Evolutionary conservation across 2,113 vertebrate species (phyloP), one percentile per base, ranked within the genome.

Genomic region (Ceratotherium simum): DNA sequence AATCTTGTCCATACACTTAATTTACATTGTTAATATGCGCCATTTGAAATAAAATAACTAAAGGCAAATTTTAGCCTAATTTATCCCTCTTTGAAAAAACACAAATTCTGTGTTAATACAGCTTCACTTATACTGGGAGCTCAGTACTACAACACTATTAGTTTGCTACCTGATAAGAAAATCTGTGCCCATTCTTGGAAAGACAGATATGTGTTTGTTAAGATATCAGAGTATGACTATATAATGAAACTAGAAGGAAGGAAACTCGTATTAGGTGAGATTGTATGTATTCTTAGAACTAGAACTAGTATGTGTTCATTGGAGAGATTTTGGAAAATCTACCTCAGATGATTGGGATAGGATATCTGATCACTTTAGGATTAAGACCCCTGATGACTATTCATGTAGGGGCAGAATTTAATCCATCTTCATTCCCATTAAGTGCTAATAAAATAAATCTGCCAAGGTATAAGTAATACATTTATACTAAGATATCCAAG

Each of bases 21-120:
- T 82, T 82, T 88, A 51, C 27, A n/a, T 91, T 85, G 64, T 91
- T 64, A 92, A 46, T 79, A 72, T 46, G 54, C 1, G 16, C 17
- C 33, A 92, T 73, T 96, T 72, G 88, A 85, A 95, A 90, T 60
- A 73, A 73, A 88, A 94, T 92, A 81, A 46, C 7, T 33, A 73
- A 70, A 89, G 69, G n/a, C 51, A 48, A 64, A 29, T n/a, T 93
- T 90, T 81, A 62, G 6, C 58, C 3, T 65, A 72, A 86, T 39
- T 67, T 73, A 80, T 72, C 33, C 12, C 21, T 81, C n/a, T 48
- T 60, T 85, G 33, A 60, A 69, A 75, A 73, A 67, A 56, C 31
- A 83, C 39, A 92, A 64, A 76, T 78, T 75, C 56, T 73, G 4
- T 79, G 73, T 95, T 84, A 88, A 58, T n/a, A 90, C 27, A 48